Evolutionary conservation across 2,113 vertebrate species (phyloP).

Genomic region (Macroglossus sobrinus): DNA sequence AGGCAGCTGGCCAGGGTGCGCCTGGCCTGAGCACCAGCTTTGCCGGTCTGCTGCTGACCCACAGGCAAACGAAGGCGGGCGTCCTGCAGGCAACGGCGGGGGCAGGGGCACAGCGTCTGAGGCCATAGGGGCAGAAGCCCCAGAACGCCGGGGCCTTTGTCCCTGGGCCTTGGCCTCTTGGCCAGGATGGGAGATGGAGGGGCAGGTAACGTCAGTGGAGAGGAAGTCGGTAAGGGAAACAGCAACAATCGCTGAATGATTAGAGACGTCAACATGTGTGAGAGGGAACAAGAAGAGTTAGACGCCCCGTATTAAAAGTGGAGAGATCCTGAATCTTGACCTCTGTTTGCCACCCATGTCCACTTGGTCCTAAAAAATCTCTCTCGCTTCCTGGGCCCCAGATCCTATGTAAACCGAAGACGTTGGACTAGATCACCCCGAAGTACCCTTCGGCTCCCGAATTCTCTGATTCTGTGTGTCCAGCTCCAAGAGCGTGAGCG

Average conservation of each 20-base stretch:
- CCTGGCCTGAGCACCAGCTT: background rate
- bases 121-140: background rate
- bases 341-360: background rate
- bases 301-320: background rate
- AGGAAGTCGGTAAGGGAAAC: background rate
- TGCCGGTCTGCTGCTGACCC: background rate
- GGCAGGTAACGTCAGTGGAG: background rate
- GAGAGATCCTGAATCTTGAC: background rate
- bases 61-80: background rate
- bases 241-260: background rate
- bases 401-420: background rate
- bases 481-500: background rate
- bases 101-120: background rate
- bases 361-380: background rate
- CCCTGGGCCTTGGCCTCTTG: background rate
- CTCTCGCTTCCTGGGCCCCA: background rate
- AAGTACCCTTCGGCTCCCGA: background rate
- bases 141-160: background rate
- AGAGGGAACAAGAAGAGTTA: background rate
- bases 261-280: background rate
- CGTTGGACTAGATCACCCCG: background rate
- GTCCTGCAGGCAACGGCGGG: too few species aligned
- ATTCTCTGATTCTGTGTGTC: rapidly evolving
- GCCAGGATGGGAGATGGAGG: background rate
- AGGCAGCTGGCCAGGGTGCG: too few species aligned